These are phyloP conservation scores for Heliconius hermathena DNA, from an alignment of 1,140 invertebrate genomes.

Conservation along the genomic window DNA sequence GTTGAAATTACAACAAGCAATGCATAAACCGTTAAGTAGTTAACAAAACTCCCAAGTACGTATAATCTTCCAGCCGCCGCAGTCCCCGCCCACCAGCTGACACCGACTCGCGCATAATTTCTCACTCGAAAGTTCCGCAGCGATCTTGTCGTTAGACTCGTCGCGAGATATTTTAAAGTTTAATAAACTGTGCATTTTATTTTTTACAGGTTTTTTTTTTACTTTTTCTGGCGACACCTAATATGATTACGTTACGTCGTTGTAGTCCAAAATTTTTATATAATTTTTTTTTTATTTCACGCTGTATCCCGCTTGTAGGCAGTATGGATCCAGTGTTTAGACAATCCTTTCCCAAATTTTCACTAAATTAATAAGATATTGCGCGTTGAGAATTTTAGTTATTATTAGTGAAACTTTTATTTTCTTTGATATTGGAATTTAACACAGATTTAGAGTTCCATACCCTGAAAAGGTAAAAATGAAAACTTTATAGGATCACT, in stretches of 20 bases:
- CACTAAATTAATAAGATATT: too few species aligned
- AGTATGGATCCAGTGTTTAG: too few species aligned
- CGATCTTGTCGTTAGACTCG: background rate
- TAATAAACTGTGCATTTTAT: background rate
- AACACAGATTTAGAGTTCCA: too few species aligned
- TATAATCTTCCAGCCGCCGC: background rate
- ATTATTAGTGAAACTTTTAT: too few species aligned
- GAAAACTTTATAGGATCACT: too few species aligned
- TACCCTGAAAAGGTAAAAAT: too few species aligned
- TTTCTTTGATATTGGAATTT: too few species aligned
- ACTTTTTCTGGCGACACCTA: background rate
- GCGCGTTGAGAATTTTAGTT: too few species aligned
- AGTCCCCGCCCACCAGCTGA: background rate
- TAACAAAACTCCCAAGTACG: background rate
- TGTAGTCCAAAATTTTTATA: background rate
- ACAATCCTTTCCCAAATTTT: too few species aligned
- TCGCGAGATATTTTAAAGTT: constrained; percentile 1
- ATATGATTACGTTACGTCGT: background rate
- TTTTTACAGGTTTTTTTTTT: background rate
- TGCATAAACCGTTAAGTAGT: constrained; percentile 8
- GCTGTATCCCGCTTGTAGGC: background rate
- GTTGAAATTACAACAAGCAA: background rate
- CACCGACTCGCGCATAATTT: constrained; percentile 10
- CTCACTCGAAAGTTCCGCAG: constrained; percentile 6
- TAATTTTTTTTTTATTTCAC: too few species aligned